Percentiles rank a stretch among this genome's conserved stretches.
phyloP scores from a whole-genome alignment of 2,797 vertebrate genomes.

The Hemibagrus guttatus region DNA sequence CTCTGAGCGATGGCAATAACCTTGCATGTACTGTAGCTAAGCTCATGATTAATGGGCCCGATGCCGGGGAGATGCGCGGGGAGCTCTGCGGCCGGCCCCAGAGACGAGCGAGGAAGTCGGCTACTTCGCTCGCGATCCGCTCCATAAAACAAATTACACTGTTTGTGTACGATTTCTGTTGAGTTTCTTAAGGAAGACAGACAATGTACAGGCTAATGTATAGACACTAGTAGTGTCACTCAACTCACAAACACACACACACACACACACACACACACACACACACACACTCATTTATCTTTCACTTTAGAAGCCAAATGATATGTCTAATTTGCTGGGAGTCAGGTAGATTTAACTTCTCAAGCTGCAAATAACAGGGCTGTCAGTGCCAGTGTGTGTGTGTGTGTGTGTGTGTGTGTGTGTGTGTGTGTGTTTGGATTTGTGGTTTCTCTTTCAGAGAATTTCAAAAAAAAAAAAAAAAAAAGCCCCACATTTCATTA shows the following conservation, averaged over 20 bases:
- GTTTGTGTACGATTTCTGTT: constrained; percentile 81
- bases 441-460: constrained; percentile 75
- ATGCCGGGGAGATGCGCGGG: constrained; percentile 58
- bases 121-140: constrained; percentile 49
- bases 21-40: constrained; percentile 61
- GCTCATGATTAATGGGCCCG: constrained; percentile 76
- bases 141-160: constrained; percentile 75
- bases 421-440: constrained; percentile 69
- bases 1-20: constrained; percentile 77
- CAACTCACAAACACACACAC: constrained; percentile 77
- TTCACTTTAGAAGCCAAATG: constrained; percentile 83
- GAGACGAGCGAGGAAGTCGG: constrained; percentile 35
- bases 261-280: constrained; percentile 80
- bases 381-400: constrained; percentile 73
- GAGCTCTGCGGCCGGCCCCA: constrained; percentile 37
- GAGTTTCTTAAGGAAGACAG: constrained; percentile 79
- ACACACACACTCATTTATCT: constrained; percentile 82
- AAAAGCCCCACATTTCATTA: constrained; percentile 70
- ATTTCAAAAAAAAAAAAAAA: constrained; percentile 68
- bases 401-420: constrained; percentile 51
- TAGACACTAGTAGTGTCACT: constrained; percentile 73
- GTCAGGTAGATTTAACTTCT: constrained; percentile 84
- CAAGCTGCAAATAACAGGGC: constrained; percentile 82
- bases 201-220: constrained; percentile 79
- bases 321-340: constrained; percentile 83